Evolutionary conservation across 2,113 vertebrate species (phyloP).

Genomic region (Amazona vittata): DNA sequence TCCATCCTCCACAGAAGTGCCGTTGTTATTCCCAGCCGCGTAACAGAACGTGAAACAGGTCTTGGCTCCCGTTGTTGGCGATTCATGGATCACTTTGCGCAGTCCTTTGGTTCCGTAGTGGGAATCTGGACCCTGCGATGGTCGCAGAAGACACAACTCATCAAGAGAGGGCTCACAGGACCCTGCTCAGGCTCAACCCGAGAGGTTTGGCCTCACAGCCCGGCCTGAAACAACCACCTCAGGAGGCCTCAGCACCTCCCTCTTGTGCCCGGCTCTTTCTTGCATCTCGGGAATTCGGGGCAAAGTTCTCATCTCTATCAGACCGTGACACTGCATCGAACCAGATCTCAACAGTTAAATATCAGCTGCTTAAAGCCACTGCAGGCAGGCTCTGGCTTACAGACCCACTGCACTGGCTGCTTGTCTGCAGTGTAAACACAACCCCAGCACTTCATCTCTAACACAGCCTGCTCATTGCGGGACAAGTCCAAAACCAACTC

Average conservation of each 20-base stretch:
- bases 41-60: conserved; percentile 98
- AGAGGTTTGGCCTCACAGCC: not conserved
- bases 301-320: not conserved
- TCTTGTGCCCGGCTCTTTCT: not conserved
- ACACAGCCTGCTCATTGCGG: accelerated
- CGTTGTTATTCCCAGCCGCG: conserved; percentile 96
- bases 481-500: not conserved
- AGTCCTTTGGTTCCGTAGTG: conserved; percentile 98
- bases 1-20: conserved; percentile 96
- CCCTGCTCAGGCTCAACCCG: not conserved
- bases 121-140: conserved; percentile 88
- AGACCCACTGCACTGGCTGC: not conserved
- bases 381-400: not conserved
- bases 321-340: not conserved
- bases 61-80: conserved; percentile 90
- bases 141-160: not conserved
- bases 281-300: not conserved
- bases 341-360: not conserved
- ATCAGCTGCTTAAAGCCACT: accelerated
- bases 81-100: conserved; percentile 95
- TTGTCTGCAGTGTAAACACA: not conserved
- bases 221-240: accelerated
- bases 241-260: not conserved
- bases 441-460: not conserved
- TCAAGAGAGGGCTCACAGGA: accelerated